Base-by-base conservation (phyloP, 1,140 invertebrate species). In the Atopsyche davidsoni region DNA sequence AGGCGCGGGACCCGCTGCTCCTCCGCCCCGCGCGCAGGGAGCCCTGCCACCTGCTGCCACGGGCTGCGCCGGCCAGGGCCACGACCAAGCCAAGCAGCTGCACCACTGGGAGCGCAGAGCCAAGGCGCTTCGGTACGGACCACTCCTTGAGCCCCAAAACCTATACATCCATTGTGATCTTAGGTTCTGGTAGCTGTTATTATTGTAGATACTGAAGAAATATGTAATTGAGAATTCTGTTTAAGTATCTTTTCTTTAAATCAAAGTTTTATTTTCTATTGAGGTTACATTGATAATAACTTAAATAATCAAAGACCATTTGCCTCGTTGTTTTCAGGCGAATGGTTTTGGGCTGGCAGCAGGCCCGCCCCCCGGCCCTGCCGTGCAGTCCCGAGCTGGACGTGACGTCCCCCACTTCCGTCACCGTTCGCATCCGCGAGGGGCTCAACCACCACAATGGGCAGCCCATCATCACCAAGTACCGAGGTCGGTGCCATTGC, bases 21-120 rank as follows among this genome's bases (percentile, higher is more conserved):
- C 35, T 6, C 47, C 47, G n/a, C 39, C 75, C 32, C 64, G 74
- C 16, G 73, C 77, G 60, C 75, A 69, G 67, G 77, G 72, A 46
- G 83, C 69, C 68, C 75, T 83, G 23, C 77, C 76, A 41, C 71
- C 69, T 51, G 83, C 76, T 48, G 76, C 69, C 58, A 79, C 75
- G 64, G 82, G 78, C 32, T 85, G 73, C 70, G 76, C 85, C 13
- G 78, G 78, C 46, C 64, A 74, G 7, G 81, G 79, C 28, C 83
- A 77, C 32, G 77, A 83, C 58, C 86, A 86, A 54, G 89, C 94
- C 62, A 89, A 89, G 61, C 89, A 93, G 62, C 79, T 89, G 13
- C 80, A 83, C 36, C 79, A 90, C 17, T 95, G 92, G 90, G 87
- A 94, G 57, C 76, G 90, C 42, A 78, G 90, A 53, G 81, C 87